Base-by-base conservation (phyloP, 2,113 vertebrate species). In the Takifugu flavidus region DNA sequence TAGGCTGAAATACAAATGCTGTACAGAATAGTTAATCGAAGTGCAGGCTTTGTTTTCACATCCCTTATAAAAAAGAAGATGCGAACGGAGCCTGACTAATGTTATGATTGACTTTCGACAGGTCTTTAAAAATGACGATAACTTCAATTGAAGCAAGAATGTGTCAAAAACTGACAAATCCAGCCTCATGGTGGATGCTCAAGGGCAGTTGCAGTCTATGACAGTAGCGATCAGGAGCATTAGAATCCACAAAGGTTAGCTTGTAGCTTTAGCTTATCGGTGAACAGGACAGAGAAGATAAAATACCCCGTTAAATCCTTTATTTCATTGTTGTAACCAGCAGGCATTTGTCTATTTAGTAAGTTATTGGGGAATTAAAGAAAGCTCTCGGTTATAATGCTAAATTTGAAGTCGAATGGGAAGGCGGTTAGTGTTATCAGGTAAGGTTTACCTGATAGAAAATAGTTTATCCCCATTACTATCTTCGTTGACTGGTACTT, bases 11-110 rank as follows among this genome's bases (percentile, higher is more conserved):
- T 20, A 2, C 31, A 13, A 28, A 59, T 12, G 26, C 49, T 44
- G 26, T 20, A 3, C 25, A 15, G 34, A 39, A 10, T 39, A 10
- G 2, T 6, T 5, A 20, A 49, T 46, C 4, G 61, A 25, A 7
- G 34, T 2, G 50, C 59, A 52, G 72, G 49, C 74, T 82, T 85
- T 82, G 82, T 85, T 59, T 67, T 51, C 34, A 8, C 50, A 44
- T 45, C 45, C 28, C 29, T 47, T 4, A 42, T 14, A n/a, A 20
- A 7, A 20, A 28, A 14, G 27, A 61, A 15, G 55, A 59, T 60
- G 78, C 78, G 78, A 67, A 65, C 50, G 6, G 2, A 51, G 49
- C 54, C 13, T 14, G 13, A 82, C 75, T 71, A 70, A 49, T 67
- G 55, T 65, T 64, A 7, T 49, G 28, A 8, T 46, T 25, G 49